Evolutionary conservation across 2,888 invertebrate genomes (phyloP), one percentile per base, ranked within the genome.

Genomic region (Synanthedon vespiformis): DNA sequence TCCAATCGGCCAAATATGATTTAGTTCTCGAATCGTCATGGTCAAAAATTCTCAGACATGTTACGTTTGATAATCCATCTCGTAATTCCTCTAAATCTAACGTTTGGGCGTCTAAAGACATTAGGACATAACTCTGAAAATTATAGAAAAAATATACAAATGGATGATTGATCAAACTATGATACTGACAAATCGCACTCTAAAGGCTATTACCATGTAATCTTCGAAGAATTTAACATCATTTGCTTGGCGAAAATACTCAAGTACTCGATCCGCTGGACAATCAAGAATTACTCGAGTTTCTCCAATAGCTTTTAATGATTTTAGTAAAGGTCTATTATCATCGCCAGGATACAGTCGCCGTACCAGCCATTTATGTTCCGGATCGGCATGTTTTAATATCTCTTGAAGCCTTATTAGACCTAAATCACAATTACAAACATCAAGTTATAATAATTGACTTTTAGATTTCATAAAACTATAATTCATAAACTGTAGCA

Each of bases 151-250:
- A 13, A 8, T 12, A n/a, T 44, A 3, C 2, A 13, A 1, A 6
- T 44, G 13, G 13, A 44, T 41, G 5, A 13, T 44, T 6, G 12
- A 11, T 44, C 2, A 12, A 44, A 51, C 2, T 22, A n/a, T 14
- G 10, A 2, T 18, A 10, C 47, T 41, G 41, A 11, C 8, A 0
- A 40, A 40, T 3, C 18, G 18, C 14, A 56, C 4, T 3, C 12
- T 18, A 13, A n/a, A n/a, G 13, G 13, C 50, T 8, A 59, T 56
- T 65, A 90, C 90, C 88, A 95, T 93, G 72, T 95, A 94, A 66
- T 94, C 94, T 55, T 92, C 93, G 71, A 96, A 89, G 80, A 97
- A 91, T 61, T 94, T 94, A 12, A 97, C 91, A 74, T 95, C 94
- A 59, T 91, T 90, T 0, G 96, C 96, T 77, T 96, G 94, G 49